Evolutionary conservation across 2,113 vertebrate genomes (phyloP), one percentile per base, ranked within the genome.

Genomic region (Probosciger aterrimus): DNA sequence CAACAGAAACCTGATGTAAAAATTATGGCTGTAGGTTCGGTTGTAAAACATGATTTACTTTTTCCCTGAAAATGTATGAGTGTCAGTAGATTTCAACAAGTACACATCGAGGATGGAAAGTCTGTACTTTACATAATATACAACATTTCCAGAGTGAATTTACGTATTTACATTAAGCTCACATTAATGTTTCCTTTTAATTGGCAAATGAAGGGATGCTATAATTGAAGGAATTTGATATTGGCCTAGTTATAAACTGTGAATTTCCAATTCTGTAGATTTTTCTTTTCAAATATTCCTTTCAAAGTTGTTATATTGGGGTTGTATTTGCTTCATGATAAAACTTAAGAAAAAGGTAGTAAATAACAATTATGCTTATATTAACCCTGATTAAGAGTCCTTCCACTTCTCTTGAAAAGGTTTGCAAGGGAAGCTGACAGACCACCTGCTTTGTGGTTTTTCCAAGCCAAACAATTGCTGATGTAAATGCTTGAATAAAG

Each of bases 71-170:
- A 82, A 62, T 67, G 35, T 94, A 67, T 90, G 85, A 91, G 82
- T 97, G 95, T 97, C 94, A 95, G 84, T 94, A 96, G 86, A 94
- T 97, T 97, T 92, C 96, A 97, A 73, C 53, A 95, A 93, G 75
- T 93, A 78, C 83, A 52, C 84, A 90, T 92, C 85, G 91, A 87
- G 82, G 94, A 87, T 97, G 96, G 96, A 94, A 95, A 91, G 64
- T 96, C 90, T 97, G 75, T 97, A 94, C 59, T 96, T 50, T 97
- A 97, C 77, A 82, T 97, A 98, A 94, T 83, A 82, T 96, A 25
- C 24, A 33, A 55, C 91, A 90, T 96, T 95, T 97, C 97, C 97
- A 97, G 95, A 91, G 92, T 92, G 96, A 95, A 96, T 95, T 93
- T 97, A 82, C 62, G 3, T 90, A 92, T 67, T 92, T 91, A 79